A percentile compares a stretch with the other conserved stretches of the same genome.
These are phyloP conservation scores for Leptinotarsa rubiginosa DNA, from an alignment of 2,888 invertebrate species.

Conservation along the genomic window DNA sequence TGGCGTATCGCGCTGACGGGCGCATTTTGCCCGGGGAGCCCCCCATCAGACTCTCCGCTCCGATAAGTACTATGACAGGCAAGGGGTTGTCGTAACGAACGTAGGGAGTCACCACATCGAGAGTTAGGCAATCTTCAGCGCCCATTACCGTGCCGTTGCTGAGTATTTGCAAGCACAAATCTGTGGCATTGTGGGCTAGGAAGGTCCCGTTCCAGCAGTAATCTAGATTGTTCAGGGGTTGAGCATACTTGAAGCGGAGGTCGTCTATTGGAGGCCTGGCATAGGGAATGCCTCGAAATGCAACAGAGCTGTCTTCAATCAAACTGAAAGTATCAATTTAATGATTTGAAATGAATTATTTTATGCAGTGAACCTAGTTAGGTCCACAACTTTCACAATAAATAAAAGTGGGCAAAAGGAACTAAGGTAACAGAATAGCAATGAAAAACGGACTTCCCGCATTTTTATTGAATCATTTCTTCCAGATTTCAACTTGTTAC, in stretches of 20 bases:
- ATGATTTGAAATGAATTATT: neutral
- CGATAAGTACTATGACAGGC: constrained; percentile 86
- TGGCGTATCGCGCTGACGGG: constrained; percentile 82
- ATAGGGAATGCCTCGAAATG: constrained; percentile 86
- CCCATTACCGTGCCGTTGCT: constrained; percentile 77
- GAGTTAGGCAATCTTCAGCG: constrained; percentile 83
- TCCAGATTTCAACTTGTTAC: too few species aligned
- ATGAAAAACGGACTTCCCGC: too few species aligned
- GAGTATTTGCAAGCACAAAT: constrained; percentile 78
- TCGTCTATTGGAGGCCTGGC: constrained; percentile 79
- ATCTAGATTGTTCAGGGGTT: constrained; percentile 74
- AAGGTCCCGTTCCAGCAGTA: constrained; percentile 85
- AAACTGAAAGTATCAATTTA: constrained; percentile 66
- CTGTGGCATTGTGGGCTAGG: constrained; percentile 75
- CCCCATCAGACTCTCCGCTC: constrained; percentile 82
- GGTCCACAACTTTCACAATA: too few species aligned
- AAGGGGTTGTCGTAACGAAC: constrained; percentile 82
- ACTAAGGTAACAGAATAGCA: too few species aligned
- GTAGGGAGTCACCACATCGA: constrained; percentile 86
- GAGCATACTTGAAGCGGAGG: constrained; percentile 78
- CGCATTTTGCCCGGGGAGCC: constrained; percentile 79
- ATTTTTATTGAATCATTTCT: too few species aligned
- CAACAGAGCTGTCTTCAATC: constrained; percentile 80
- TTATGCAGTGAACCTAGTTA: too few species aligned
- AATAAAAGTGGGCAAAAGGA: too few species aligned